Percentiles rank a stretch among this genome's conserved stretches.
Conservation (phyloP, 2,888 invertebrate species). For the Eurois occulta region DNA sequence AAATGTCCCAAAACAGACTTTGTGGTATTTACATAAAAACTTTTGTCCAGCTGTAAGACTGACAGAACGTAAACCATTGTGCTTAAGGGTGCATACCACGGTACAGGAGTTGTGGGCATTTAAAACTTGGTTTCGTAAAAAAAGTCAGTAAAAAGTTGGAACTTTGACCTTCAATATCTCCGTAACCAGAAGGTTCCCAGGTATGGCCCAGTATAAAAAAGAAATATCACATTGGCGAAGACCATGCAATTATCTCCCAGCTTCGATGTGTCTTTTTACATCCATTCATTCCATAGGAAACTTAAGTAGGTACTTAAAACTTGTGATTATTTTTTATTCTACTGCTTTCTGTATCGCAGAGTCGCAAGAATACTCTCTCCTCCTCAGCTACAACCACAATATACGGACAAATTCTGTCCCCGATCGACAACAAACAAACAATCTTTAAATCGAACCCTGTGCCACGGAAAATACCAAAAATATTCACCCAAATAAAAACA, state of each 20-base stretch:
- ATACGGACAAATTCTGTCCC: background rate
- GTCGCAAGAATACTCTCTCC: too few relatives aligned
- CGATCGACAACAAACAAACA: background rate
- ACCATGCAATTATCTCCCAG: background rate
- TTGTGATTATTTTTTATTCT: background rate
- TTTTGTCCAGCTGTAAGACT: background rate
- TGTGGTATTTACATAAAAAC: slow-evolving; percentile 3
- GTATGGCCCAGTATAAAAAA: background rate
- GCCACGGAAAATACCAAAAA: slow-evolving; percentile 12
- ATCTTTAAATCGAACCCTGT: background rate
- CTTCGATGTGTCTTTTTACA: background rate
- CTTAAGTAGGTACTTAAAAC: background rate
- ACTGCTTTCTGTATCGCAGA: background rate
- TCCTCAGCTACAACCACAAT: background rate
- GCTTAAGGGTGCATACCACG: background rate
- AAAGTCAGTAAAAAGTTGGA: background rate
- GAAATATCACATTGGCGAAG: background rate
- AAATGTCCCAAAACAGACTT: background rate
- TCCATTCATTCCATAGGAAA: background rate
- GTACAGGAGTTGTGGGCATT: background rate
- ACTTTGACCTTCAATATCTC: slow-evolving; percentile 1
- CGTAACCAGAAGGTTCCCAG: background rate
- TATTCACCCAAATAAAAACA: background rate
- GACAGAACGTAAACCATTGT: background rate
- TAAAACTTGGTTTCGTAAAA: background rate